Evolutionary conservation across 2,888 invertebrate genomes (phyloP), one percentile per base, ranked within the genome.

Genomic region (Cantharis rustica): DNA sequence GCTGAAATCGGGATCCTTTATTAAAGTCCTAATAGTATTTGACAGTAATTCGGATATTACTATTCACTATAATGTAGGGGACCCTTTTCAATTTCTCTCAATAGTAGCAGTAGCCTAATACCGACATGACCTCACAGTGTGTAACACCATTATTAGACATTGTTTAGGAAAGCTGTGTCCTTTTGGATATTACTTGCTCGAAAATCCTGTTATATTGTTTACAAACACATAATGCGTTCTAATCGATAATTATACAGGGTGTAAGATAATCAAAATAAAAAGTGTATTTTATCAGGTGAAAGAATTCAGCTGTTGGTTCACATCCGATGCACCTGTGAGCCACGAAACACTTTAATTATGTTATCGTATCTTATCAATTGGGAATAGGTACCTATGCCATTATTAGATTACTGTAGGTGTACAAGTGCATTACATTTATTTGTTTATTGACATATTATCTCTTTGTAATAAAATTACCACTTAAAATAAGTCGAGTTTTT

Each of bases 111-210:
- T 47, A 47, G 47, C 47, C 47, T 86, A 85, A 85, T 85, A 81
- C 84, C 81, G 81, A 86, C 86, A 86, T 82, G 85, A 86, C 85
- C 85, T 85, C 85, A 85, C 84, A 81, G 81, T 82, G 84, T 83
- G 85, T 83, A 84, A 86, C 85, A 85, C 84, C 81, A 83, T 84
- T 85, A 86, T 86, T 86, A 85, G 79, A 81, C 81, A 85, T 85
- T 86, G 85, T 86, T 84, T 83, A 84, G 81, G 69, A 74, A 76
- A 77, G 77, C 76, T 75, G 71, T 72, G 77, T 77, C 79, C 79
- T 72, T 73, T 75, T 69, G 68, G 23, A 31, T 70, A 61, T 23
- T 66, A 66, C 20, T 66, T 66, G 23, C 64, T 66, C 23, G 20
- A 20, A 66, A 17, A 17, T 20, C 17, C 64, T 20, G 17, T 20